Conservation (phyloP, 2,113 vertebrate genomes). For the Potamarius usumacintae region DNA sequence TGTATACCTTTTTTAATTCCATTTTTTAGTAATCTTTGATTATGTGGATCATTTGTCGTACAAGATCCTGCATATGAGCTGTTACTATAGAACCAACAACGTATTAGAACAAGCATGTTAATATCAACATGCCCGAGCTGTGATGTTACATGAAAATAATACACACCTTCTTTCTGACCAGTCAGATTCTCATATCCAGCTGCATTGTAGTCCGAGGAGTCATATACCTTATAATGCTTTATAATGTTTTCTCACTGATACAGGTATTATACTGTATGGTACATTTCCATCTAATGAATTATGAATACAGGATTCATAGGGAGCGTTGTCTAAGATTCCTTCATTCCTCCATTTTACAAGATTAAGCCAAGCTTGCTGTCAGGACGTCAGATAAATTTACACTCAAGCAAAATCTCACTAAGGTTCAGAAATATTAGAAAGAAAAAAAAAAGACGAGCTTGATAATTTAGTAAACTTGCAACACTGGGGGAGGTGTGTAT, state of each 20-base stretch:
- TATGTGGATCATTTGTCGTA: background rate
- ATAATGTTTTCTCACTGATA: background rate
- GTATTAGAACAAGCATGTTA: no score
- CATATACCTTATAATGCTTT: no score
- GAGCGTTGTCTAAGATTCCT: background rate
- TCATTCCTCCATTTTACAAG: conserved; percentile 7
- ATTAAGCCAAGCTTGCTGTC: conserved; percentile 1
- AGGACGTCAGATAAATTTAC: conserved; percentile 1
- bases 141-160: background rate
- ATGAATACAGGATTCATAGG: background rate
- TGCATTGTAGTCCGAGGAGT: background rate
- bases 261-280: background rate
- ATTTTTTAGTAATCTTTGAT: background rate
- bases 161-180: background rate
- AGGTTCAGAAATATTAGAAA: conserved; percentile 15
- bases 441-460: conserved; percentile 54
- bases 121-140: background rate
- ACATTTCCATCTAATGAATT: background rate
- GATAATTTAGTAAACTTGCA: conserved; percentile 76
- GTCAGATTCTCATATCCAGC: background rate
- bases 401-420: background rate
- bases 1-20: background rate
- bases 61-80: background rate
- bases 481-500: conserved; percentile 62
- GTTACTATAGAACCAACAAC: background rate